Percentiles rank a stretch among this genome's conserved stretches.
phyloP scores from a whole-genome alignment of 1,140 invertebrate genomes.

The Papilio polyxenes region DNA sequence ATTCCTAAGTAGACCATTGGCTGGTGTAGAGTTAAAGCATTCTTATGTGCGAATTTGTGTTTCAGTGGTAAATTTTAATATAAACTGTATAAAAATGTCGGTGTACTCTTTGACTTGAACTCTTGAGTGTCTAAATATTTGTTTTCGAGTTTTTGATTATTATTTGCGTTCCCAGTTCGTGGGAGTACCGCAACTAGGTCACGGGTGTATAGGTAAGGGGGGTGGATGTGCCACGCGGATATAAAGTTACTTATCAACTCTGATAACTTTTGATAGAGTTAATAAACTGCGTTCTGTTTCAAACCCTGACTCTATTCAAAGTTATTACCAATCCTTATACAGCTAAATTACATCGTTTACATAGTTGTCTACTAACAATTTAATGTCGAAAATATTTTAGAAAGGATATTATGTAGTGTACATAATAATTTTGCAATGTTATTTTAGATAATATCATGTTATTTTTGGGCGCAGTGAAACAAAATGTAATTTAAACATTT shows the following conservation, averaged over 20 bases:
- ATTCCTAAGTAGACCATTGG: not conserved
- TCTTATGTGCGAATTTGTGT: not conserved
- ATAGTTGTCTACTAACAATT: not conserved
- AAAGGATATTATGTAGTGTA: too few species aligned
- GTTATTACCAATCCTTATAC: not conserved
- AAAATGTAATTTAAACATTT: too few species aligned
- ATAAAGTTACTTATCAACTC: slow-evolving; percentile 29
- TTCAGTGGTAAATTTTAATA: not conserved
- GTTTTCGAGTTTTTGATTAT: slow-evolving; percentile 17
- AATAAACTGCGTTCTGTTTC: slow-evolving; percentile 1
- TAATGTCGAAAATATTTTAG: too few species aligned
- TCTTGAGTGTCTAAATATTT: not conserved
- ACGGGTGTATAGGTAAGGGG: slow-evolving; percentile 3
- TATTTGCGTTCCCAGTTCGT: slow-evolving; percentile 19
- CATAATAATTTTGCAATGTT: too few species aligned
- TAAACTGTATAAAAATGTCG: not conserved
- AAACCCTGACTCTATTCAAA: not conserved
- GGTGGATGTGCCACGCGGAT: slow-evolving; percentile 14
- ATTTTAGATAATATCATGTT: too few species aligned
- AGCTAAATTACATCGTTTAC: not conserved
- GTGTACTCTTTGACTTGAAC: not conserved
- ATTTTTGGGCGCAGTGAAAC: too few species aligned
- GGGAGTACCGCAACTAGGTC: slow-evolving; percentile 23
- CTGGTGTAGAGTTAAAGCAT: not conserved
- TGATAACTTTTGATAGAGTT: slow-evolving; percentile 19